Base-by-base conservation (phyloP, 2,113 vertebrate genomes). In the Elgaria multicarinata region DNA sequence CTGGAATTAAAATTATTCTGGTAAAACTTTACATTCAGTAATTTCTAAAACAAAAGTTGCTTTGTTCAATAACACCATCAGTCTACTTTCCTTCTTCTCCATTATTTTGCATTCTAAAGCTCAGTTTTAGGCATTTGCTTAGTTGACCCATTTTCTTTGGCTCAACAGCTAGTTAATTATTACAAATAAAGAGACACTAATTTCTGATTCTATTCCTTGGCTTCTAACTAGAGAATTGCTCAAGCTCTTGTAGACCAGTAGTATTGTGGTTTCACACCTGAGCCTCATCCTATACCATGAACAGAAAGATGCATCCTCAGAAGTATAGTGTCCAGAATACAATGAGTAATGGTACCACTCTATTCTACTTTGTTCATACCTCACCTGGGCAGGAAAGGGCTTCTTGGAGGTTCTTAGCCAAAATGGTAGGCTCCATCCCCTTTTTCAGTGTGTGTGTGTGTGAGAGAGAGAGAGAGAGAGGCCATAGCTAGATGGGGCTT, bases 81-180 rank as follows among this genome's bases (percentile, higher is more conserved):
- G 90, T 71, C 64, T 86, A 20, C 83, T 50, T 86, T 62, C 74
- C 5, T 88, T 12, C 12, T 20, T 12, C 83, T n/a, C 44, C 2
- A 8, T 53, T 77, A 31, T 36, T 87, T 87, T 83, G 6, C 77
- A 79, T n/a, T 75, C 13, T 33, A 58, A 6, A 71, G 4, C 2
- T 78, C 16, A 22, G 55, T 55, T 81, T 87, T 69, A 85, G 33
- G 53, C 66, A 39, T 74, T 42, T 87, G 22, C 20, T 90, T 18
- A 42, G 6, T 82, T 22, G 55, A 78, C 44, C 66, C 16, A 5
- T 33, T 44, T 79, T 85, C 20, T 86, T 84, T 83, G 44, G 7
- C 44, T 91, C 71, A 78, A 69, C 13, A 88, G 85, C 16, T 90
- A 78, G 28, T 90, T 89, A 87, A 66, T 85, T 89, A 82, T 83